A percentile compares a stretch with the other conserved stretches of the same genome.
Evolutionary conservation across 1,140 invertebrate genomes (phyloP).

Genomic region (Drosophila littoralis): DNA sequence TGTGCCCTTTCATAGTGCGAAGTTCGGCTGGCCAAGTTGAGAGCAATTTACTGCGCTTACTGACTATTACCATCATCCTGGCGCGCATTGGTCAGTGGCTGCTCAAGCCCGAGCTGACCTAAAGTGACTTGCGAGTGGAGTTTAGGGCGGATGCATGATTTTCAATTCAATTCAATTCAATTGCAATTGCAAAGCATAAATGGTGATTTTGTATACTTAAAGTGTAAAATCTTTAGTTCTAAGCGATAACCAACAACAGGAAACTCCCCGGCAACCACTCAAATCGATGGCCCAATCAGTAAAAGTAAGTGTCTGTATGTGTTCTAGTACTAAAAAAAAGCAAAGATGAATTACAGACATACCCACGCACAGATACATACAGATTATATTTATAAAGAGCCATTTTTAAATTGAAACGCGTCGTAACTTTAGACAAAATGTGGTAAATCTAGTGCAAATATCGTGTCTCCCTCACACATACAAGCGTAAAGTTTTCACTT

Average conservation of each 20-base stretch:
- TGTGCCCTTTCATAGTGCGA: constrained; percentile 50
- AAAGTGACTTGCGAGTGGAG: constrained; percentile 16
- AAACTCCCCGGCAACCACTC: constrained; percentile 24
- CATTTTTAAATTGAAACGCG: constrained; percentile 15
- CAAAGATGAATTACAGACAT: constrained; percentile 16
- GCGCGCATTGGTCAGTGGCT: constrained; percentile 73
- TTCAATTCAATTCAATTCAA: constrained; percentile 80
- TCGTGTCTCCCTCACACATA: constrained; percentile 27
- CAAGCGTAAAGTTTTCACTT: constrained; percentile 9
- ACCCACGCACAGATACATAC: constrained; percentile 25
- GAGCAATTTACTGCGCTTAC: constrained; percentile 57
- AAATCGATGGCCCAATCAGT: constrained; percentile 36
- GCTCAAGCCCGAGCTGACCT: constrained; percentile 70
- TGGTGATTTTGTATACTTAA: constrained; percentile 83
- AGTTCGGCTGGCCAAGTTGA: constrained; percentile 59
- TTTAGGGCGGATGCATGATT: constrained; percentile 39
- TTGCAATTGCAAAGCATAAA: constrained; percentile 82
- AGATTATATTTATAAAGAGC: constrained; percentile 11
- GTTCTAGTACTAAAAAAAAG: constrained; percentile 60
- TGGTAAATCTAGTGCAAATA: constrained; percentile 54
- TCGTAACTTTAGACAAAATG: constrained; percentile 35
- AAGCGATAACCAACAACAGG: constrained; percentile 46
- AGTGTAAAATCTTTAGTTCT: constrained; percentile 79
- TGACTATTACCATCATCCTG: constrained; percentile 73
- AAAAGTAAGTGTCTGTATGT: constrained; percentile 55